phyloP scores from a whole-genome alignment of 2,888 invertebrate genomes.

The Ptychoptera albimana region DNA sequence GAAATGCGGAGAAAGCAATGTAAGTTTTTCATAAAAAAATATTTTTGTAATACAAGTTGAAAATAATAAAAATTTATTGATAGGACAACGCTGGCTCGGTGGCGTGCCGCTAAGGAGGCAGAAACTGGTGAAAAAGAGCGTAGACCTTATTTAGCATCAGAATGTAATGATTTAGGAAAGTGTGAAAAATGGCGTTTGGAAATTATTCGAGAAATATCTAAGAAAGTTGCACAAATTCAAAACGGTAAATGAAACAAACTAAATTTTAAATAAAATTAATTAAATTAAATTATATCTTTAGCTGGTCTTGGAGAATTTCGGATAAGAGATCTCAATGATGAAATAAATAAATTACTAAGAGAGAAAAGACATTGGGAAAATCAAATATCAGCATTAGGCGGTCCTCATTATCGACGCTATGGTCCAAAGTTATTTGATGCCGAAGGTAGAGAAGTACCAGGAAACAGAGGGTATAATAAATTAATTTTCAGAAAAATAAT shows the following conservation, averaged over 20 bases:
- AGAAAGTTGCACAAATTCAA: conserved; percentile 98
- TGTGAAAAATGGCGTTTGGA: conserved; percentile 95
- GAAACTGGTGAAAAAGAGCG: conserved; percentile 78
- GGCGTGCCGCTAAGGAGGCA: conserved; percentile 92
- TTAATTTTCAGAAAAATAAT: background rate
- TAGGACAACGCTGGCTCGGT: conserved; percentile 90
- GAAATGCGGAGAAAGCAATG: conserved; percentile 97
- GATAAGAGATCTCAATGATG: conserved; percentile 94
- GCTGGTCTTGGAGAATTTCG: conserved; percentile 98
- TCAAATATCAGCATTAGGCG: conserved; percentile 87
- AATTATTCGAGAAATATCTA: conserved; percentile 91
- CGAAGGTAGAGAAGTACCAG: conserved; percentile 91
- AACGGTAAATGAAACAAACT: conserved; percentile 46
- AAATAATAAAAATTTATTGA: background rate
- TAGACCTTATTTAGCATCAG: conserved; percentile 85
- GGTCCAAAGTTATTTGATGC: conserved; percentile 89
- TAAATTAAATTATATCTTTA: conserved; percentile 21
- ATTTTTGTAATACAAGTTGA: background rate
- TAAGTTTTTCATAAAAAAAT: conserved; percentile 42
- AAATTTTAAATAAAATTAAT: background rate
- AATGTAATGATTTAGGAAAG: conserved; percentile 80
- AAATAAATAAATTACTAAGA: conserved; percentile 92
- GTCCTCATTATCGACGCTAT: conserved; percentile 81
- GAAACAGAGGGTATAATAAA: conserved; percentile 57
- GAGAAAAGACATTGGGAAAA: conserved; percentile 98